These are phyloP conservation scores for Harpegnathos saltator DNA, from an alignment of 1,140 invertebrate species.

Conservation along the genomic window DNA sequence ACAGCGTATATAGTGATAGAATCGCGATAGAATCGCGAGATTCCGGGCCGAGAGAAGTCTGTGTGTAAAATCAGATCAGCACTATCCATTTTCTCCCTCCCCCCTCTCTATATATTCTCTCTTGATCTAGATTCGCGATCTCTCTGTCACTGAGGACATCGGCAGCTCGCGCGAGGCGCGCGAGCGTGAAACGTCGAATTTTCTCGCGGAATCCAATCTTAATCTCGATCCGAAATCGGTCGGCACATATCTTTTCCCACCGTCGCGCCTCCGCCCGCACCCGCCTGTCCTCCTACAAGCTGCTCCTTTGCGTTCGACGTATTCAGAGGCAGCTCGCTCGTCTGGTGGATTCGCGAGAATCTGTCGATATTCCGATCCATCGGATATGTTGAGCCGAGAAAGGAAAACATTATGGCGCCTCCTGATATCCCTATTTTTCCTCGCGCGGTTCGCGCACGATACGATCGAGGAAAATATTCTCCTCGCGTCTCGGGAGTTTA, in stretches of 20 bases:
- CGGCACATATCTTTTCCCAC: conserved; percentile 9
- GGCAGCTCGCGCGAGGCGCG: background rate
- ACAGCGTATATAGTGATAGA: background rate
- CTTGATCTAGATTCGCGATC: conserved; percentile 3
- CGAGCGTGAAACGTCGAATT: conserved; percentile 37
- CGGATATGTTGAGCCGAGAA: conserved; percentile 29
- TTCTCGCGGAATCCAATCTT: conserved; percentile 43
- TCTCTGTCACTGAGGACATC: background rate
- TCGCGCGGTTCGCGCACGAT: conserved; percentile 23
- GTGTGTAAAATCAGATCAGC: conserved; percentile 24
- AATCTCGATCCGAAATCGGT: conserved; percentile 46
- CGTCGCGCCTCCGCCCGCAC: background rate
- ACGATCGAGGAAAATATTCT: conserved; percentile 52
- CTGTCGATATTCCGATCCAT: conserved; percentile 55
- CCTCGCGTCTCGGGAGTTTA: conserved; percentile 32
- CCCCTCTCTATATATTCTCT: background rate
- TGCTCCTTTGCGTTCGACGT: conserved; percentile 33
- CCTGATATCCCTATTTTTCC: conserved; percentile 55
- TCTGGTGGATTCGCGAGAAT: conserved; percentile 45
- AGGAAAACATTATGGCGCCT: conserved; percentile 48
- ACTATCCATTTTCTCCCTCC: background rate
- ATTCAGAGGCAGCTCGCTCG: conserved; percentile 35
- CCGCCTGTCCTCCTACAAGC: background rate
- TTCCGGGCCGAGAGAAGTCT: background rate
- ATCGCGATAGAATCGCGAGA: background rate